Percentiles rank a stretch among this genome's conserved stretches.
These are phyloP conservation scores for Penaeus indicus DNA, from an alignment of 1,140 invertebrate species.

Conservation along the genomic window DNA sequence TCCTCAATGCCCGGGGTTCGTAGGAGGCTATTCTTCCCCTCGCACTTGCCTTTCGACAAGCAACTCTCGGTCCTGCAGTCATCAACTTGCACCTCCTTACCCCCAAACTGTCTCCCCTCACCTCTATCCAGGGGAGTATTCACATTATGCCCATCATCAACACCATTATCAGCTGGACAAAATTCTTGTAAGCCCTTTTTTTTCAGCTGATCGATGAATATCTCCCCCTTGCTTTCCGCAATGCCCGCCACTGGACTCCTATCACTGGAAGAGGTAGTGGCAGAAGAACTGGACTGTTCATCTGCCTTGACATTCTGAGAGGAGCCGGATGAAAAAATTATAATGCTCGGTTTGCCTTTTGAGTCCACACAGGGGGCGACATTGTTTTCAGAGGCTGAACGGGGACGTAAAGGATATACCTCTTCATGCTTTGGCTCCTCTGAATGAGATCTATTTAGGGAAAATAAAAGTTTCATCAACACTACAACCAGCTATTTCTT, in stretches of 20 bases:
- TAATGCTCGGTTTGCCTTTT: slow-evolving; percentile 40
- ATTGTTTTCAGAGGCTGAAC: slow-evolving; percentile 57
- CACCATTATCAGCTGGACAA: too few relatives aligned
- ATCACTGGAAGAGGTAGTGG: slow-evolving; percentile 50
- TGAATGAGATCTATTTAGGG: slow-evolving; percentile 43
- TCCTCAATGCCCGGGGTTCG: neutral
- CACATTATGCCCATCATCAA: too few relatives aligned
- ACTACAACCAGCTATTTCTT: neutral
- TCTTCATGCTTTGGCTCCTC: slow-evolving; percentile 50
- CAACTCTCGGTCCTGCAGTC: too few relatives aligned
- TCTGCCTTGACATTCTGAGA: neutral
- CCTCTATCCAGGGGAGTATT: too few relatives aligned
- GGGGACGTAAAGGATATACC: slow-evolving; percentile 25
- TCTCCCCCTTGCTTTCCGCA: neutral
- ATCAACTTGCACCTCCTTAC: too few relatives aligned
- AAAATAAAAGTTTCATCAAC: neutral
- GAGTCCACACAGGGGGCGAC: slow-evolving; percentile 27
- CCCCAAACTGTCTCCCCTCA: too few relatives aligned
- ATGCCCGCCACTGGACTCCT: slow-evolving; percentile 35
- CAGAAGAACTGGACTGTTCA: slow-evolving; percentile 37
- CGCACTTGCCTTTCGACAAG: neutral
- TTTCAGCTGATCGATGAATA: neutral
- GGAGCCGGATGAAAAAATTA: slow-evolving; percentile 37
- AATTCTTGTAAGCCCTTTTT: too few relatives aligned
- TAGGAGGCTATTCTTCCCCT: neutral